phyloP scores from a whole-genome alignment of 2,888 invertebrate genomes.

The Liodrosophila aerea region DNA sequence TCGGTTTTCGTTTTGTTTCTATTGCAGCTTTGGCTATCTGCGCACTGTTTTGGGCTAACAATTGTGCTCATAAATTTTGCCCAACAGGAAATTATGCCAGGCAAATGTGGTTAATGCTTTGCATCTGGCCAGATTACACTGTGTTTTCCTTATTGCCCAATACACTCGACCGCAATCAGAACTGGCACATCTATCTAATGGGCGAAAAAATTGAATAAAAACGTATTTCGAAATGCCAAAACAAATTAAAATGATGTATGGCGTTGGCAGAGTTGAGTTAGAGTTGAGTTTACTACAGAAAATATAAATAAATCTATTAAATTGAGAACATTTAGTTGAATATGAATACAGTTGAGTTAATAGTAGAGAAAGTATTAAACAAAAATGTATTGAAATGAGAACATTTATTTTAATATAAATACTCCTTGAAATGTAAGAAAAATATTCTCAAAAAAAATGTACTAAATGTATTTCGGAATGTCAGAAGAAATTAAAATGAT shows the following conservation, averaged over 20 bases:
- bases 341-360: background rate
- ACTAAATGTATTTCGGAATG: too few species aligned
- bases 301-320: background rate
- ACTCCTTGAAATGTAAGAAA: background rate
- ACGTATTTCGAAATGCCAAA: background rate
- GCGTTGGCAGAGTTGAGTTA: background rate
- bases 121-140: constrained; percentile 55
- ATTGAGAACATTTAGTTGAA: too few species aligned
- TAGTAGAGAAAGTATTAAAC: background rate
- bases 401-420: background rate
- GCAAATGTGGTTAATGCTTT: constrained; percentile 33
- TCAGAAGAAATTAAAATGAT: too few species aligned
- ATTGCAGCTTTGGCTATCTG: constrained; percentile 31
- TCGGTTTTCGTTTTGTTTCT: background rate
- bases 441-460: background rate
- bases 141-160: constrained; percentile 22
- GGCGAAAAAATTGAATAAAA: background rate
- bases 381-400: too few species aligned
- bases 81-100: constrained; percentile 48
- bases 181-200: constrained; percentile 2
- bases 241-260: background rate
- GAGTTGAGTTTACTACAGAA: background rate
- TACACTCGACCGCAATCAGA: constrained; percentile 11
- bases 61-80: constrained; percentile 61
- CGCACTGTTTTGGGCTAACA: constrained; percentile 39